Evolutionary conservation across 1,140 invertebrate genomes (phyloP).

Genomic region (Lordiphosa collinella): DNA sequence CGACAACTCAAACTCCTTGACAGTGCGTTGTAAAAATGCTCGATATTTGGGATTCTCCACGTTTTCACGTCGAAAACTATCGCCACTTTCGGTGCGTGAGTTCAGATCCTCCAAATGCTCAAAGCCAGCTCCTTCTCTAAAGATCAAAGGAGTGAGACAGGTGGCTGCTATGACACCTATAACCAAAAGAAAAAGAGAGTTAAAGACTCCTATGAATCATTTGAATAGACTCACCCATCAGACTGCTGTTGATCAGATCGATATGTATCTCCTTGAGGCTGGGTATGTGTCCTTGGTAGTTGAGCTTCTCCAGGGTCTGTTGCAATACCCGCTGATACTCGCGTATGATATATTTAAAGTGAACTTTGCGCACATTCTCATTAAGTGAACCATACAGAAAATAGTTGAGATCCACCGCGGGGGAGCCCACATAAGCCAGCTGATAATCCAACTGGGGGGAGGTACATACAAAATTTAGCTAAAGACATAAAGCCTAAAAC

Average conservation of each 20-base stretch:
- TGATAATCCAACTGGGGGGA: slow-evolving; percentile 82
- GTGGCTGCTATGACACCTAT: slow-evolving; percentile 75
- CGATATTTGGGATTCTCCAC: slow-evolving; percentile 76
- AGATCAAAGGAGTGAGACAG: slow-evolving; percentile 71
- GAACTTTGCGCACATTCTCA: slow-evolving; percentile 80
- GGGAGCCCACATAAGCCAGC: slow-evolving; percentile 81
- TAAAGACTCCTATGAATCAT: too few relatives aligned
- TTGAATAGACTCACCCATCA: slow-evolving; percentile 45
- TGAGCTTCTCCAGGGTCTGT: slow-evolving; percentile 61
- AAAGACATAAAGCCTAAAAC: too few relatives aligned
- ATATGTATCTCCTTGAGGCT: slow-evolving; percentile 72
- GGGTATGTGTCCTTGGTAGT: slow-evolving; percentile 66
- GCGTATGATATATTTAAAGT: slow-evolving; percentile 81
- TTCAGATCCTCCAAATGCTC: slow-evolving; percentile 65
- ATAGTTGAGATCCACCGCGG: slow-evolving; percentile 82
- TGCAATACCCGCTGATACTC: slow-evolving; percentile 80
- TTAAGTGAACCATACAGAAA: slow-evolving; percentile 82
- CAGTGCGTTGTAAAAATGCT: slow-evolving; percentile 66
- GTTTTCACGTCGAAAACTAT: slow-evolving; percentile 64
- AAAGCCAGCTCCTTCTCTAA: slow-evolving; percentile 56
- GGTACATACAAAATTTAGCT: slow-evolving; percentile 24
- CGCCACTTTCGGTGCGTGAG: slow-evolving; percentile 59
- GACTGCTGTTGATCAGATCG: slow-evolving; percentile 67
- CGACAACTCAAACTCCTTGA: slow-evolving; percentile 72
- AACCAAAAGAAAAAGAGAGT: not conserved